A percentile compares a stretch with the other conserved stretches of the same genome.
phyloP scores from a whole-genome alignment of 2,113 vertebrate genomes.

The Nannobrachium achirus region DNA sequence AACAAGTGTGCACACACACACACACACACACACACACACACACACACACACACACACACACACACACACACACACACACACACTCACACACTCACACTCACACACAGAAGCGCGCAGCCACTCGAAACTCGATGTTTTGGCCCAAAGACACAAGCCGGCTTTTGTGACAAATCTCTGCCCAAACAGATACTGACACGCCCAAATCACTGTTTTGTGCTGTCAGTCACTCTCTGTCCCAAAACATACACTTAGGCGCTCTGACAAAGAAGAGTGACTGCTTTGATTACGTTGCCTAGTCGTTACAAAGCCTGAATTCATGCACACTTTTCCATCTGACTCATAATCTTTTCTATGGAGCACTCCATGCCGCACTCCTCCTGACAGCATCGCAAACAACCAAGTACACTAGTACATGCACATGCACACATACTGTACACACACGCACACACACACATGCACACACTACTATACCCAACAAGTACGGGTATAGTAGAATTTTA shows the following conservation, averaged over 20 bases:
- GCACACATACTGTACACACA: background rate
- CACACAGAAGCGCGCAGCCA: background rate
- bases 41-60: too few species aligned
- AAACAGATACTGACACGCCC: slow-evolving; percentile 56
- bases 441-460: slow-evolving; percentile 7
- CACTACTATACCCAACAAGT: too few species aligned
- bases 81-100: slow-evolving; percentile 5
- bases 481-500: too few species aligned
- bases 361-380: slow-evolving; percentile 64
- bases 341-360: slow-evolving; percentile 69
- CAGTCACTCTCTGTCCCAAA: slow-evolving; percentile 66
- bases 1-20: too few species aligned
- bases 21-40: too few species aligned
- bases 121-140: slow-evolving; percentile 18
- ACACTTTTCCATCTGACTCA: slow-evolving; percentile 65
- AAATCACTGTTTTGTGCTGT: slow-evolving; percentile 74
- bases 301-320: slow-evolving; percentile 73
- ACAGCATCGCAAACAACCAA: slow-evolving; percentile 61
- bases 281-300: slow-evolving; percentile 62
- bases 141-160: slow-evolving; percentile 51
- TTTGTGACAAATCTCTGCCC: slow-evolving; percentile 43
- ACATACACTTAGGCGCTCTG: slow-evolving; percentile 67
- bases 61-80: slow-evolving; percentile 1
- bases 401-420: slow-evolving; percentile 29
- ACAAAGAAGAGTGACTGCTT: slow-evolving; percentile 67